These are phyloP conservation scores for Aelia acuminata DNA, from an alignment of 2,888 invertebrate genomes.

Conservation along the genomic window DNA sequence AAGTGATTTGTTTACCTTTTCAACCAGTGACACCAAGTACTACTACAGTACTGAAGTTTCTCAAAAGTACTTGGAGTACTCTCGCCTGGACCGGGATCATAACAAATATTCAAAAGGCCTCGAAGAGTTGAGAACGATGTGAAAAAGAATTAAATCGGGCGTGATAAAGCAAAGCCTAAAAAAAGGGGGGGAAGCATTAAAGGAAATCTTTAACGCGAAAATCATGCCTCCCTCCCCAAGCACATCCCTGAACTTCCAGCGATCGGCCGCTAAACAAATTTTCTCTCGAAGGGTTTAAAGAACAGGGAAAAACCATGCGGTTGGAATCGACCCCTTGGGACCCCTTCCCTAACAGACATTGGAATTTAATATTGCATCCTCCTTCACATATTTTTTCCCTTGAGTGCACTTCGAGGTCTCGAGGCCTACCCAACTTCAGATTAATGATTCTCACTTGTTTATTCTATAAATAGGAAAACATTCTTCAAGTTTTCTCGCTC, in stretches of 20 bases:
- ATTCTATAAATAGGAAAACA: constrained; percentile 6
- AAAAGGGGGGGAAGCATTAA: neutral
- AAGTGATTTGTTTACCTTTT: too few species aligned
- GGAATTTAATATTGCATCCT: constrained; percentile 26
- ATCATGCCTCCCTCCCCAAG: neutral
- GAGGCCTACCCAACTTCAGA: neutral
- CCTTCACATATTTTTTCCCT: constrained; percentile 16
- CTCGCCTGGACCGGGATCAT: neutral
- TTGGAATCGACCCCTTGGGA: neutral
- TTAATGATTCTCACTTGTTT: neutral
- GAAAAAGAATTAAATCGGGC: neutral
- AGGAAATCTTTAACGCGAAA: constrained; percentile 22
- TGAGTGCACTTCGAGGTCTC: neutral
- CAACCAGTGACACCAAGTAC: too few species aligned
- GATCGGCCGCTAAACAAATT: neutral
- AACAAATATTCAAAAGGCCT: constrained; percentile 5
- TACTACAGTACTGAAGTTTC: too few species aligned
- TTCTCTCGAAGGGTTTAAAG: neutral
- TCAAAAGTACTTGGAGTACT: neutral
- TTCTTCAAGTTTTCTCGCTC: neutral
- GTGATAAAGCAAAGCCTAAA: neutral
- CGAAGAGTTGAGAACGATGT: neutral
- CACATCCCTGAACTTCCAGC: too few species aligned
- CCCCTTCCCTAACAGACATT: neutral
- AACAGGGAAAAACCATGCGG: neutral